Evolutionary conservation across 2,888 invertebrate species (phyloP).

Genomic region (Latrodectus hesperus): DNA sequence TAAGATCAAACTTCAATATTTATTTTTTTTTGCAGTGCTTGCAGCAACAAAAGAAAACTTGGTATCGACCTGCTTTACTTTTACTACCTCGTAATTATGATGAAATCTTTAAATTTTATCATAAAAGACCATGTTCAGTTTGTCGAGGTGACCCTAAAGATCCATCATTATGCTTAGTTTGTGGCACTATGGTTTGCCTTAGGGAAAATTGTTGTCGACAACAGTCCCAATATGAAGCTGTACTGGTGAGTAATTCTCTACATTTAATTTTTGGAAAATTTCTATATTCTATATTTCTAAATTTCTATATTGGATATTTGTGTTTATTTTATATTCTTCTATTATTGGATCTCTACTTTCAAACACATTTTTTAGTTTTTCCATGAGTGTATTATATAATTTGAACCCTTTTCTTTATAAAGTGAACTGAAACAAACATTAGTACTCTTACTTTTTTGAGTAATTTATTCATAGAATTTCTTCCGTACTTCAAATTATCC

Average conservation of each 20-base stretch:
- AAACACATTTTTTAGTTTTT: no score
- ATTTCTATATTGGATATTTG: no score
- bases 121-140: slow-evolving; percentile 89
- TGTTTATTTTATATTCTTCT: background rate
- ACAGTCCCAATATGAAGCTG: slow-evolving; percentile 82
- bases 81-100: slow-evolving; percentile 93
- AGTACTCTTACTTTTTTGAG: no score
- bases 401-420: no score
- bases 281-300: no score
- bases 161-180: slow-evolving; percentile 92
- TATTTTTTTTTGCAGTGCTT: slow-evolving; percentile 22
- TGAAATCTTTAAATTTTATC: slow-evolving; percentile 92
- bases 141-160: slow-evolving; percentile 93
- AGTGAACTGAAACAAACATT: no score
- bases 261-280: no score
- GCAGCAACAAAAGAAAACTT: slow-evolving; percentile 74
- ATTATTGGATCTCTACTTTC: background rate
- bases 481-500: no score
- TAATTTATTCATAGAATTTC: no score
- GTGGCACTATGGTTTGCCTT: slow-evolving; percentile 93
- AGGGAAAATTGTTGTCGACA: slow-evolving; percentile 91
- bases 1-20: no score
- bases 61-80: slow-evolving; percentile 88
- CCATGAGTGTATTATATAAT: no score
- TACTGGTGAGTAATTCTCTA: slow-evolving; percentile 78